phyloP scores from a whole-genome alignment of 2,797 vertebrate genomes.

The Chelon labrosus region DNA sequence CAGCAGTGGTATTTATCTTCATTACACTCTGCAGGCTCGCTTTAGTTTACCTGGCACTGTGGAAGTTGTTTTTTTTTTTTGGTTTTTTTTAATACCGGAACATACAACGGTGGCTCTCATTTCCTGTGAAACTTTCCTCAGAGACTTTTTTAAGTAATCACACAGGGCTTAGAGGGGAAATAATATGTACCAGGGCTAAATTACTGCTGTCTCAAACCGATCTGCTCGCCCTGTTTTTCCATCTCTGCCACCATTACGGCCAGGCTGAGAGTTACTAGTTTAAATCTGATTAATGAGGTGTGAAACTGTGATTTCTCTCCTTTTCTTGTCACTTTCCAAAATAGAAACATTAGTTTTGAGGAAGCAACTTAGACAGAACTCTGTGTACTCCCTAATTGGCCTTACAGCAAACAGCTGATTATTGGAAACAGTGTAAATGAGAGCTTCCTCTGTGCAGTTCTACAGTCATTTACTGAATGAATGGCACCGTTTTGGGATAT shows the following conservation, averaged over 20 bases:
- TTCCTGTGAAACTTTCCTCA: constrained; percentile 50
- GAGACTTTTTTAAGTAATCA: constrained; percentile 35
- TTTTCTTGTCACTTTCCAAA: constrained; percentile 20
- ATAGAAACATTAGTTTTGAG: constrained; percentile 40
- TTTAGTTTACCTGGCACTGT: constrained; percentile 7
- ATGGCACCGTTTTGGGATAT: background rate
- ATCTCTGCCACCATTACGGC: constrained; percentile 50
- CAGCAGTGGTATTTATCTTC: constrained; percentile 35
- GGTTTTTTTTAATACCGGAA: background rate
- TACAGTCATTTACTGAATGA: constrained; percentile 5
- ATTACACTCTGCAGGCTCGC: constrained; percentile 31
- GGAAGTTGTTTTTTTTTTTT: background rate
- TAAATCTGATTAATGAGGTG: constrained; percentile 56
- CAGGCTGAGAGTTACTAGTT: constrained; percentile 38
- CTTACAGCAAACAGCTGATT: constrained; percentile 15
- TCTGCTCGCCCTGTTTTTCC: constrained; percentile 38
- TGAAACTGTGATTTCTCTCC: constrained; percentile 27
- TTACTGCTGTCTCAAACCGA: constrained; percentile 48
- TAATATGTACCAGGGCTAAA: constrained; percentile 20
- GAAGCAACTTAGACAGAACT: constrained; percentile 29
- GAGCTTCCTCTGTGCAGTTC: background rate
- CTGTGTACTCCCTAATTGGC: constrained; percentile 33
- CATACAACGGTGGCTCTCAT: constrained; percentile 29
- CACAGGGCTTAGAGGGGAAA: constrained; percentile 38
- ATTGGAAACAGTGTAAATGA: constrained; percentile 9